Evolutionary conservation across 2,888 invertebrate genomes (phyloP).

Genomic region (Nowickia ferox): DNA sequence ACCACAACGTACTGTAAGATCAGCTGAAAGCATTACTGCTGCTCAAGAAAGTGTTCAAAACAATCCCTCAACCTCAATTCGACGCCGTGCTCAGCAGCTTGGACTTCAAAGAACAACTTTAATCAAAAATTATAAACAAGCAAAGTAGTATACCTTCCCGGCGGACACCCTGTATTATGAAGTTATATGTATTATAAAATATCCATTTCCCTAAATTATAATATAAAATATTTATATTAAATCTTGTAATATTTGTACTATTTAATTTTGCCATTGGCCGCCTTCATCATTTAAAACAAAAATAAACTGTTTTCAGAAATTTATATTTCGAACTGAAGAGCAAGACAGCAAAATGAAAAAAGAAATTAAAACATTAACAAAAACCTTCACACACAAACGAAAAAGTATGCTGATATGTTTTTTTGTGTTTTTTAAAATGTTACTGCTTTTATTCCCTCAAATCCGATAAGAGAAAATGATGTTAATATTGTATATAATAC

Average conservation of each 20-base stretch:
- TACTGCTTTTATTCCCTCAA: neutral
- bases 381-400: slow-evolving; percentile 22
- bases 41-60: too few species aligned
- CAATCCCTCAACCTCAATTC: too few species aligned
- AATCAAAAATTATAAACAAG: too few species aligned
- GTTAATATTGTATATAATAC: slow-evolving; percentile 43
- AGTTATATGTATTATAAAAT: too few species aligned
- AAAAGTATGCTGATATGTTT: slow-evolving; percentile 10
- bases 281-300: slow-evolving; percentile 16
- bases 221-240: neutral
- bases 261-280: slow-evolving; percentile 13
- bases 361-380: neutral
- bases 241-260: neutral
- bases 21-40: too few species aligned
- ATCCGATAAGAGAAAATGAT: slow-evolving; percentile 59
- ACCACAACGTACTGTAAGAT: too few species aligned
- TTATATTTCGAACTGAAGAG: slow-evolving; percentile 38
- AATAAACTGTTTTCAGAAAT: slow-evolving; percentile 38
- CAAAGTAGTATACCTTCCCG: too few species aligned
- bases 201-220: neutral
- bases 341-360: neutral
- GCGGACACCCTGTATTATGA: too few species aligned
- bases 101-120: too few species aligned
- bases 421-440: neutral
- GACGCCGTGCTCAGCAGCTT: too few species aligned